Evolutionary conservation across 2,888 invertebrate species (phyloP).

Genomic region (Eupeodes latifasciatus): DNA sequence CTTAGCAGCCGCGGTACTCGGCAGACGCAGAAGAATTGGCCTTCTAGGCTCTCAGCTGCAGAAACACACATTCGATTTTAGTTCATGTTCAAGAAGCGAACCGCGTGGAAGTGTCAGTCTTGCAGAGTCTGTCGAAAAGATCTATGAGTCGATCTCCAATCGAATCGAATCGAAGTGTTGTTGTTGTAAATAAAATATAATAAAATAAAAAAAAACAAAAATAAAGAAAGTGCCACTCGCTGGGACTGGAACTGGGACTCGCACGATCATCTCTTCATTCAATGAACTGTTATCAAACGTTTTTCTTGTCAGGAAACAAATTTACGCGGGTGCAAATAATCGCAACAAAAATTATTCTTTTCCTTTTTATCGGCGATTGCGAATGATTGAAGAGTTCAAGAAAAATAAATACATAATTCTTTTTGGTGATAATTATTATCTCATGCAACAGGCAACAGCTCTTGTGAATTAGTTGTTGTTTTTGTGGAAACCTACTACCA

Average conservation of each 20-base stretch:
- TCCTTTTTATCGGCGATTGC: conserved; percentile 35
- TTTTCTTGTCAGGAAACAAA: conserved; percentile 46
- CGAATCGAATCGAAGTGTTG: neutral
- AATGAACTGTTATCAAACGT: conserved; percentile 71
- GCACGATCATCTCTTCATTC: conserved; percentile 58
- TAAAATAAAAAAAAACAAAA: conserved; percentile 3
- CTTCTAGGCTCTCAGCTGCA: conserved; percentile 67
- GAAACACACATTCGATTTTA: conserved; percentile 54
- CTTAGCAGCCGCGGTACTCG: conserved; percentile 46
- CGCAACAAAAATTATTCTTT: neutral
- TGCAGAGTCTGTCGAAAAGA: neutral
- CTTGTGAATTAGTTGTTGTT: conserved; percentile 2
- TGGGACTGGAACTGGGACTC: neutral
- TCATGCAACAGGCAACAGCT: neutral
- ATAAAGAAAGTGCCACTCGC: conserved; percentile 47
- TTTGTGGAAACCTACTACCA: conserved; percentile 13
- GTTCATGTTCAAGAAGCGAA: conserved; percentile 63
- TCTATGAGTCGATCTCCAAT: conserved; percentile 4
- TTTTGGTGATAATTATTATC: conserved; percentile 44
- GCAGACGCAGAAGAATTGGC: conserved; percentile 53
- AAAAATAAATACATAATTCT: neutral
- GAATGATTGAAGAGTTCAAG: conserved; percentile 42
- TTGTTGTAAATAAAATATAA: conserved; percentile 30
- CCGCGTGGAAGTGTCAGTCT: conserved; percentile 57
- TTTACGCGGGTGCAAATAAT: conserved; percentile 54